Evolutionary conservation across 37 sponge, comb jelly and placozoan species (phyloP), one percentile per base, ranked within the genome.

Genomic region (Theonella swinhoei): DNA sequence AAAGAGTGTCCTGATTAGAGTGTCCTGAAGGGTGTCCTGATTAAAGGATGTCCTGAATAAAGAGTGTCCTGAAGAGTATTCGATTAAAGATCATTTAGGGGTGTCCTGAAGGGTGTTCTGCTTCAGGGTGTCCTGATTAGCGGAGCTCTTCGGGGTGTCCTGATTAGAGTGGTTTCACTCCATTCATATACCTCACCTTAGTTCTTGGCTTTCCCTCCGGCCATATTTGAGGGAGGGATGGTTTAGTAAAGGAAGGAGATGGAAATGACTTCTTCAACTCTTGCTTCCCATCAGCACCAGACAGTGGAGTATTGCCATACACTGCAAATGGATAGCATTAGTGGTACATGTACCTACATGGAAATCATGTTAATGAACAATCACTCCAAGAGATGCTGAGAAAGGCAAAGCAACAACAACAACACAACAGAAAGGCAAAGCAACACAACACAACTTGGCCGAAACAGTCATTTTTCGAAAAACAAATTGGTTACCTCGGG

Each of bases 211-310:
- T 47, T 7, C 14, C 32, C 28, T 75, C 59, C 25, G 39, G 29
- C 17, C 20, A 14, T 0, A 87, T 39, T 8, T 43, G 68, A 26
- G 76, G 75, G 35, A 80, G 62, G 28, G 47, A 75, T 22, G 82
- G 88, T 66, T 87, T 74, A 1, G 37, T 81, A 43, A 87, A 87
- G 5, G 76, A 66, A 40, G 60, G 58, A 0, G 75, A 26, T 11
- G 39, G 41, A 17, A 67, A 41, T 0, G 75, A 39, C 14, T 47
- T 47, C 39, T 71, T 71, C 40, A 36, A 36, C 9, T 71, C 72
- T 28, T 37, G 38, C 36, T 28, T 71, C 0, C 0, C 72, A 3
- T 79, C 76, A 24, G 47, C 41, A 11, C 31, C 32, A 28, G 76
- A 19, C 0, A 63, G 64, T 23, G 42, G 68, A 42, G 81, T 35